Base-by-base conservation (phyloP, 2,888 invertebrate species). In the Bruchidius siliquastri region DNA sequence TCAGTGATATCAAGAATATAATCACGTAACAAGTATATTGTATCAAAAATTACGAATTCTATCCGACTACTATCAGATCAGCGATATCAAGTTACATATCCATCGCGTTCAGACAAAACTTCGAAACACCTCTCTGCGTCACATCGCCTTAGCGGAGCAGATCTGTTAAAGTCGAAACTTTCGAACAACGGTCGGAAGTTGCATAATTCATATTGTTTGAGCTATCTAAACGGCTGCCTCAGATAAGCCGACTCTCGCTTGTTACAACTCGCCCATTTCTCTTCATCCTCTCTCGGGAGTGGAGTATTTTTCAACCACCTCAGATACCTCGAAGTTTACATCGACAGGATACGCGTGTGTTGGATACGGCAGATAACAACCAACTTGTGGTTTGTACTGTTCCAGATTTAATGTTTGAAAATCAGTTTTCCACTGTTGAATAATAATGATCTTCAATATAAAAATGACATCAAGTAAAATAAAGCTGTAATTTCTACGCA, bases 151-250 rank as follows among this genome's bases (percentile, higher is more conserved):
- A 79, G 78, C 77, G 79, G 78, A 8, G 6, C 76, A 77, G 79
- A 80, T 79, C 78, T 80, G 78, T 77, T 75, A 77, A 78, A 80
- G 78, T 79, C 76, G 75, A 74, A 72, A 79, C 75, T 77, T 80
- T 79, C 78, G 74, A 79, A 80, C 76, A 81, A 13, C 77, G 75
- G 80, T 77, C 77, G 79, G 80, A 80, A 80, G 81, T 79, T 84
- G 82, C 83, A 84, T 84, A 83, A 84, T 84, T 84, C 84, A 84
- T 84, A 82, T 77, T 77, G 77, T 78, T 77, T 75, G 75, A 76
- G 83, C 80, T 83, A 84, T 84, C 83, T 83, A 75, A 49, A 49
- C 18, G 49, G 49, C 49, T 26, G 79, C 22, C 76, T 72, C 79
- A 79, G 83, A 83, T 83, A 83, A 83, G 82, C 82, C 81, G 81